A percentile compares a stretch with the other conserved stretches of the same genome.
phyloP scores from a whole-genome alignment of 2,888 invertebrate species.

The Chymomyza amoena region DNA sequence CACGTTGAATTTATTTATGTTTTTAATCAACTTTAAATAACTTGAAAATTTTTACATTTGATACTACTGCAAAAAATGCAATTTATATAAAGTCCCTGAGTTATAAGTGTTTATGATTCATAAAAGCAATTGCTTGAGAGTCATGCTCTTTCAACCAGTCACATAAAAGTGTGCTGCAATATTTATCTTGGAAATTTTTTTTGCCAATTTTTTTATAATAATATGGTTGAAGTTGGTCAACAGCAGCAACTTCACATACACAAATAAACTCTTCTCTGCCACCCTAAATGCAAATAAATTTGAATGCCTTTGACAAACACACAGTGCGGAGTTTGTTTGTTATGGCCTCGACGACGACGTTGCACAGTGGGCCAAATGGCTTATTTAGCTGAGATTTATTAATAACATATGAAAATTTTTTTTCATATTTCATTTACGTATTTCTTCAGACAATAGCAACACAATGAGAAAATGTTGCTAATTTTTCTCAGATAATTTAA shows the following conservation, averaged over 20 bases:
- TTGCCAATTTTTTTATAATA: slow-evolving; percentile 50
- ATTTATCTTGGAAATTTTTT: background rate
- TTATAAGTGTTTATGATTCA: slow-evolving; percentile 43
- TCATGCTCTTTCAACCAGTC: background rate
- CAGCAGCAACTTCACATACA: slow-evolving; percentile 4
- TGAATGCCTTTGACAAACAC: background rate
- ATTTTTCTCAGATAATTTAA: too few relatives aligned
- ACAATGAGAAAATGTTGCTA: too few relatives aligned
- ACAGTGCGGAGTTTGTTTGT: background rate
- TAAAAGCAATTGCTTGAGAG: background rate
- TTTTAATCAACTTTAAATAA: slow-evolving; percentile 19
- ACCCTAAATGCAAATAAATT: slow-evolving; percentile 17
- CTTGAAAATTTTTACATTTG: background rate
- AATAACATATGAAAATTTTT: too few relatives aligned
- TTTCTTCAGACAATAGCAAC: too few relatives aligned
- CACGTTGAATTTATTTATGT: too few relatives aligned
- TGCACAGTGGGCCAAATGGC: background rate
- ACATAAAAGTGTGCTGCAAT: background rate
- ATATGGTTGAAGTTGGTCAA: slow-evolving; percentile 50
- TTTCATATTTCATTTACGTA: too few relatives aligned
- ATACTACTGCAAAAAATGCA: slow-evolving; percentile 13
- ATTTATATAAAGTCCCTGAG: slow-evolving; percentile 59
- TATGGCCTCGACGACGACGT: background rate
- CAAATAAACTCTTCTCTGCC: slow-evolving; percentile 30
- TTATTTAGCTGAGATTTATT: too few relatives aligned